Conservation (phyloP, 2,888 invertebrate genomes). For the Allacma fusca region DNA sequence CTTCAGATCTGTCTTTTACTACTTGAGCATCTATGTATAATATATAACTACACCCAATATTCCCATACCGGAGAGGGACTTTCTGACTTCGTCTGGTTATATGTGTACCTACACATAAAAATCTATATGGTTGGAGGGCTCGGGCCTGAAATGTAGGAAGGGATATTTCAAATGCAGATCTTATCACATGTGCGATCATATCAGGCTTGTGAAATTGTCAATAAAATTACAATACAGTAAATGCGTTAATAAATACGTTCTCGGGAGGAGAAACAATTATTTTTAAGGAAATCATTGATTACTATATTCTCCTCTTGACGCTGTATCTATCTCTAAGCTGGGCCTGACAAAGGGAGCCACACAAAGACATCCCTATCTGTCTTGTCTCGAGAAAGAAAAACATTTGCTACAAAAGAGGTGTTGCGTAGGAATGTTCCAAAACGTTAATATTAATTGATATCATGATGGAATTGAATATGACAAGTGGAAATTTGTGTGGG, state of each 20-base stretch:
- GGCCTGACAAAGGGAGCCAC: no score
- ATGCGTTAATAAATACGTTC: no score
- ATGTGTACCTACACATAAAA: no score
- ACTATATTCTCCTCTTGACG: no score
- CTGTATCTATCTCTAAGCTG: no score
- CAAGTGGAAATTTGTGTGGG: constrained; percentile 1
- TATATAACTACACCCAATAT: no score
- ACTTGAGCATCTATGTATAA: no score
- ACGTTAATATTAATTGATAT: constrained; percentile 12
- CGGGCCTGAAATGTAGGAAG: not conserved
- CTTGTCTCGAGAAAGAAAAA: not conserved
- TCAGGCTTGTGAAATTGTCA: constrained; percentile 10
- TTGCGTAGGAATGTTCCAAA: not conserved
- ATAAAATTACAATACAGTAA: not conserved
- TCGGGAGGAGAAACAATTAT: not conserved
- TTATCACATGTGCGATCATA: not conserved
- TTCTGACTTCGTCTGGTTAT: no score
- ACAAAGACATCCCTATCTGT: no score
- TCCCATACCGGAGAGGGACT: no score
- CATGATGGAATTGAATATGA: not conserved
- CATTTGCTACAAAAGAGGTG: not conserved
- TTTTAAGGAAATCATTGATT: not conserved
- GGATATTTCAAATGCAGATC: not conserved
- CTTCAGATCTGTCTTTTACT: no score
- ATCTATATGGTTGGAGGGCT: no score